These are phyloP conservation scores for Triops longicaudatus DNA, from an alignment of 1,140 invertebrate species.

Conservation along the genomic window DNA sequence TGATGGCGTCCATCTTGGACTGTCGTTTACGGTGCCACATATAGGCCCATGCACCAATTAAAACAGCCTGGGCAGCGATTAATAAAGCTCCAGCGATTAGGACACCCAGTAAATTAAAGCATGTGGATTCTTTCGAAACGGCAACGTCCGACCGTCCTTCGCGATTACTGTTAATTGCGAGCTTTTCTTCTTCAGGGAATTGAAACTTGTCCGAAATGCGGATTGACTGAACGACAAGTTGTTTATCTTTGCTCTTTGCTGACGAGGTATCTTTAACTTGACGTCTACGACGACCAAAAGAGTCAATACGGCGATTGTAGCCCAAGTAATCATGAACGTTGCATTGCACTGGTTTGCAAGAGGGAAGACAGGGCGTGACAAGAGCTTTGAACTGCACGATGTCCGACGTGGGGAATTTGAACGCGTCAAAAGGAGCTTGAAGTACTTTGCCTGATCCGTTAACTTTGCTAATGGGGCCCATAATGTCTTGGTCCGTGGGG, in stretches of 20 bases:
- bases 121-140: constrained; percentile 27
- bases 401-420: constrained; percentile 49
- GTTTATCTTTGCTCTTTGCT: constrained; percentile 35
- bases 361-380: constrained; percentile 46
- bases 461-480: constrained; percentile 41
- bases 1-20: constrained; percentile 25
- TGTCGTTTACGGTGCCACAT: constrained; percentile 37
- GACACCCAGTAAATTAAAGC: constrained; percentile 37
- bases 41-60: constrained; percentile 39
- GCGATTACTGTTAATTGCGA: constrained; percentile 27
- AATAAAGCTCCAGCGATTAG: constrained; percentile 39
- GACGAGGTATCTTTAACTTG: constrained; percentile 26
- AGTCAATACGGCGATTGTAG: constrained; percentile 37
- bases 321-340: constrained; percentile 42
- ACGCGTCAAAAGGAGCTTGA: constrained; percentile 48
- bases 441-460: constrained; percentile 39
- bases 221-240: constrained; percentile 44
- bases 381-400: constrained; percentile 49
- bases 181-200: constrained; percentile 34
- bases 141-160: constrained; percentile 20
- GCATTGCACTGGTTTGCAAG: constrained; percentile 45
- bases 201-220: constrained; percentile 46
- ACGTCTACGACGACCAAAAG: constrained; percentile 41
- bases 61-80: constrained; percentile 39
- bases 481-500: constrained; percentile 46